A percentile compares a stretch with the other conserved stretches of the same genome.
Conservation (phyloP, 2,113 vertebrate species). For the Dicrurus megarhynchus region DNA sequence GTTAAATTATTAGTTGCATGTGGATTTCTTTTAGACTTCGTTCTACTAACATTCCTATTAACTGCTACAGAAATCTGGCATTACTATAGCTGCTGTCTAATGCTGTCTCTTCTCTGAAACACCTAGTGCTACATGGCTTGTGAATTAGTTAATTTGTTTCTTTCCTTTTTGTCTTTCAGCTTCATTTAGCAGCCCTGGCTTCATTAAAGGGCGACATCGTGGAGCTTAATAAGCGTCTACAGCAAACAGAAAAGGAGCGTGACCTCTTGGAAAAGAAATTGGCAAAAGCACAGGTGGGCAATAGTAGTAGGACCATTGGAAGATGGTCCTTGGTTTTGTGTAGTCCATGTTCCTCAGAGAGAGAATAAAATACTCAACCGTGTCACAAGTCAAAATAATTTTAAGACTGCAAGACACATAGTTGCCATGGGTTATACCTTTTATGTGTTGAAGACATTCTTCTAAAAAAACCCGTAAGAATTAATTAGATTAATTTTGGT, state of each 20-base stretch:
- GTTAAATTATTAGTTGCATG: not conserved
- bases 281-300: slow-evolving; percentile 83
- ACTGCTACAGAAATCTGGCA: not conserved
- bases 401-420: not conserved
- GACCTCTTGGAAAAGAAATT: slow-evolving; percentile 85
- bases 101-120: not conserved
- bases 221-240: slow-evolving; percentile 85
- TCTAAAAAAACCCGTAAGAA: not conserved
- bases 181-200: slow-evolving; percentile 85
- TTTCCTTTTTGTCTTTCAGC: slow-evolving; percentile 63
- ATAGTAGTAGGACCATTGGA: not conserved
- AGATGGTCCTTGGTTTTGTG: not conserved
- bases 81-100: not conserved
- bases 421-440: not conserved
- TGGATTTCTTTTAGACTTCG: not conserved
- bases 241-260: slow-evolving; percentile 83
- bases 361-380: not conserved
- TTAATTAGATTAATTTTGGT: not conserved
- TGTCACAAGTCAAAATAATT: not conserved
- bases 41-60: not conserved
- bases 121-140: not conserved
- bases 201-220: slow-evolving; percentile 85
- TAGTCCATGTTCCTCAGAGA: not conserved
- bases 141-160: slow-evolving; percentile 5
- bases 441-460: not conserved